Evolutionary conservation across 2,113 vertebrate genomes (phyloP), one percentile per base, ranked within the genome.

Genomic region (Oceanites oceanicus): DNA sequence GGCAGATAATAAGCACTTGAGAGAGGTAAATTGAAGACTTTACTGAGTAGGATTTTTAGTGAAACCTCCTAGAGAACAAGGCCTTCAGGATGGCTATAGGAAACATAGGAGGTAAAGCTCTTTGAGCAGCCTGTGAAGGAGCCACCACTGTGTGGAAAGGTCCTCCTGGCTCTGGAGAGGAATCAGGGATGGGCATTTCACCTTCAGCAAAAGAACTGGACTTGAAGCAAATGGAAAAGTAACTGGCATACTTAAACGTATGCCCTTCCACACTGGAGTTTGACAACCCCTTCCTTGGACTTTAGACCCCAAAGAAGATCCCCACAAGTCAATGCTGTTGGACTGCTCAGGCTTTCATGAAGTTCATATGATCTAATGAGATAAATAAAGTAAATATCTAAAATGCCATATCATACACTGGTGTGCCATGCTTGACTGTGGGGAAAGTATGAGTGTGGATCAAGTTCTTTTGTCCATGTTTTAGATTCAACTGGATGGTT

Each of bases 331-430:
- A 67, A 9, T 40, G 42, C 32, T 73, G 45, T 66, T 50, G 32
- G 61, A 86, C 9, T 5, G 38, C 21, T 38, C 27, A n/a, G 22
- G 45, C n/a, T 76, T 85, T 81, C 44, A 30, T 61, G 45, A 92
- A 66, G 45, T 30, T 85, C 9, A 7, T 22, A 21, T 14, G 56
- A 74, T 20, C 49, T 82, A 73, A 77, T 3, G 56, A 42, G 23
- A 40, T 15, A 88, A 78, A 84, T 21, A 3, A 36, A 62, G 67
- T n/a, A 38, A 49, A n/a, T 45, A 56, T 40, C 32, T 82, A 36
- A 90, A 73, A 68, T 29, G 11, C 9, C 0, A 0, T n/a, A 20
- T 36, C 49, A 52, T 42, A 58, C 8, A 42, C 29, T 36, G 29
- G 13, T 65, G 27, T 80, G 56, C 15, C 25, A 7, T 42, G 15